A percentile compares a stretch with the other conserved stretches of the same genome.
Conservation (phyloP, 30 jellyfish, hydroid and myxozoan species). For the Clytia hemisphaerica region DNA sequence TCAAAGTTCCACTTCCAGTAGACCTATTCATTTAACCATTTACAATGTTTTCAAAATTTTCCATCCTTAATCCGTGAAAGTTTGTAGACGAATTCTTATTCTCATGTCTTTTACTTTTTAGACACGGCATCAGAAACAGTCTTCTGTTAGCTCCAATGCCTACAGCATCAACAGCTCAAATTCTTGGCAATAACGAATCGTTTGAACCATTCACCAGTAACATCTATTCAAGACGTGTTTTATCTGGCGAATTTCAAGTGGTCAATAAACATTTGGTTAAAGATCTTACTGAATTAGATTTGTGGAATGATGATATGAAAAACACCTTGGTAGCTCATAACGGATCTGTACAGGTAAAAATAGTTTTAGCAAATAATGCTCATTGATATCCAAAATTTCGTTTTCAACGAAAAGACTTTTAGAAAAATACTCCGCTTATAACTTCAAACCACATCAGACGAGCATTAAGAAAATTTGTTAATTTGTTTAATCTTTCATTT, state of each 20-base stretch:
- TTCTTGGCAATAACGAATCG: constrained; percentile 96
- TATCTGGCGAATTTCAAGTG: constrained; percentile 98
- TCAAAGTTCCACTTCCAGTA: too few relatives aligned
- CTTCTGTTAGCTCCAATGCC: constrained; percentile 98
- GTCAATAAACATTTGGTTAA: constrained; percentile 89
- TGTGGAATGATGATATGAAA: constrained; percentile 95
- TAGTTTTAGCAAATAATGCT: too few relatives aligned
- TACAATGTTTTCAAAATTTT: too few relatives aligned
- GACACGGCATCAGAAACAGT: constrained; percentile 96
- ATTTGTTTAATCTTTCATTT: background rate
- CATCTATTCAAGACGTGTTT: constrained; percentile 93
- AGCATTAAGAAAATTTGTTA: too few relatives aligned
- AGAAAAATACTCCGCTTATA: too few relatives aligned
- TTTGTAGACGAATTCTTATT: too few relatives aligned
- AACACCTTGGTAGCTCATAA: constrained; percentile 92
- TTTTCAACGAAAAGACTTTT: too few relatives aligned
- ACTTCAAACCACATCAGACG: too few relatives aligned
- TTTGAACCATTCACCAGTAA: constrained; percentile 97
- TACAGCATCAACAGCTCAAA: constrained; percentile 99
- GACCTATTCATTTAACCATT: too few relatives aligned
- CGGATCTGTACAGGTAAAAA: constrained; percentile 98
- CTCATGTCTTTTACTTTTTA: constrained; percentile 7
- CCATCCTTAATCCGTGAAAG: too few relatives aligned
- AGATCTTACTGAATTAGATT: constrained; percentile 71
- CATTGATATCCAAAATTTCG: too few relatives aligned